Base-by-base conservation (phyloP, 1,140 invertebrate genomes). In the Drosophila subpulchrella region DNA sequence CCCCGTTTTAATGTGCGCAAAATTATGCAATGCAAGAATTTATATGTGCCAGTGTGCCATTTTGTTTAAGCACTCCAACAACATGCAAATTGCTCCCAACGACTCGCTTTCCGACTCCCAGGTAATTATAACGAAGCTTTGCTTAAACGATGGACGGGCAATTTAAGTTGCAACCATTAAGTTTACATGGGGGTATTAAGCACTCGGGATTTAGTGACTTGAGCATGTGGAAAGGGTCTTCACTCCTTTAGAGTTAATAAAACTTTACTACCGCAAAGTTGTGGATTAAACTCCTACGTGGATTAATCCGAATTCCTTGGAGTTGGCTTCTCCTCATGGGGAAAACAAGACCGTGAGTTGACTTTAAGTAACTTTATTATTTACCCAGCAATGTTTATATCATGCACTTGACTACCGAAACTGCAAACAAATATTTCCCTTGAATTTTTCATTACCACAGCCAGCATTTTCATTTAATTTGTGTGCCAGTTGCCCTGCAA, bases 1-100 rank as follows among this genome's bases (percentile, higher is more conserved):
- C 48, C 36, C 15, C 32, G 54, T 88, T 86, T 88, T 72, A 88
- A 82, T 78, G 60, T 44, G 66, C 63, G 71, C 50, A 56, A 70
- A 89, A 89, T 88, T 89, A 88, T 88, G 84, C 79, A 89, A 80
- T 88, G 79, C 68, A 88, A 76, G 62, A 88, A 79, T 79, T 17
- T 48, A 71, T 58, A 86, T 88, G 76, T 75, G 51, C 70, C 30
- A 47, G 63, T 48, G 32, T 56, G 79, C 61, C 78, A 83, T 82
- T 88, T 88, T 56, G 57, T 68, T 82, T 55, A 71, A 78, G 63
- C 71, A 61, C 73, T 74, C 57, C 77, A 65, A 63, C 67, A 41
- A 61, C 48, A 88, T 86, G 79, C 79, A 74, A 88, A 77, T 83
- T 42, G 47, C 53, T 62, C 48, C 48, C 57, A 42, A 12, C 12